Conservation (phyloP, 2,797 vertebrate genomes). For the Acomys russatus region DNA sequence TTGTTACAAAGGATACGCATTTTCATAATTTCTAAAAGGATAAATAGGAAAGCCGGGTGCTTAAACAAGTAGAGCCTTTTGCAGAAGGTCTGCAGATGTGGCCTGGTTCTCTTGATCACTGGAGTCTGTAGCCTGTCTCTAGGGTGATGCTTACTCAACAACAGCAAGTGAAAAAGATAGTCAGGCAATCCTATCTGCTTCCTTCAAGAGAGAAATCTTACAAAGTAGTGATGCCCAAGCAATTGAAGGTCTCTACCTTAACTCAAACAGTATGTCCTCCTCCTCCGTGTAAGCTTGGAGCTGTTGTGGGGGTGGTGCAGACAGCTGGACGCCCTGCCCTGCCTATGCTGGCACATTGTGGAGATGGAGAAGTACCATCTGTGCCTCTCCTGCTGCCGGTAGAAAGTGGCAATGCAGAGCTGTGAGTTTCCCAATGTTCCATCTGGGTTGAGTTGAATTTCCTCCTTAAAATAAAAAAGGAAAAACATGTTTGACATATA, state of each 20-base stretch:
- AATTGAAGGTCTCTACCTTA: conserved; percentile 41
- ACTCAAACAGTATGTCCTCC: conserved; percentile 42
- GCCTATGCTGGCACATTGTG: not conserved
- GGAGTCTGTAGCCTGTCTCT: not conserved
- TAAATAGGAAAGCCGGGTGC: conserved; percentile 50
- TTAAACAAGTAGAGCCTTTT: conserved; percentile 49
- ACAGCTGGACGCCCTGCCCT: not conserved
- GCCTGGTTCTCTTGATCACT: not conserved
- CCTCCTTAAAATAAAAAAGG: conserved; percentile 71
- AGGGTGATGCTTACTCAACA: conserved; percentile 17
- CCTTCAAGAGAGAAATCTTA: conserved; percentile 52
- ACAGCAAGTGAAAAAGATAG: conserved; percentile 50
- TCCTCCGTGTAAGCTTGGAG: conserved; percentile 22
- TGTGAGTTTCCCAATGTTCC: conserved; percentile 72
- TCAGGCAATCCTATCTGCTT: conserved; percentile 56
- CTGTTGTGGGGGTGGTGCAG: conserved; percentile 1
- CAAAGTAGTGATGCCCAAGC: conserved; percentile 20
- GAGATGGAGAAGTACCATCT: conserved; percentile 73
- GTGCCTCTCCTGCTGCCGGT: conserved; percentile 58
- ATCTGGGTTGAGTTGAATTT: conserved; percentile 69
- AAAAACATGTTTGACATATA: conserved; percentile 42
- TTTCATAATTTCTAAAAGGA: conserved; percentile 62
- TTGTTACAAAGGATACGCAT: conserved; percentile 57
- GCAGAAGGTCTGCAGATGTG: conserved; percentile 54
- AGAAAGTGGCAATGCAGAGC: conserved; percentile 61